Base-by-base conservation (phyloP, 2,113 vertebrate genomes). In the Lophotis ruficrista region DNA sequence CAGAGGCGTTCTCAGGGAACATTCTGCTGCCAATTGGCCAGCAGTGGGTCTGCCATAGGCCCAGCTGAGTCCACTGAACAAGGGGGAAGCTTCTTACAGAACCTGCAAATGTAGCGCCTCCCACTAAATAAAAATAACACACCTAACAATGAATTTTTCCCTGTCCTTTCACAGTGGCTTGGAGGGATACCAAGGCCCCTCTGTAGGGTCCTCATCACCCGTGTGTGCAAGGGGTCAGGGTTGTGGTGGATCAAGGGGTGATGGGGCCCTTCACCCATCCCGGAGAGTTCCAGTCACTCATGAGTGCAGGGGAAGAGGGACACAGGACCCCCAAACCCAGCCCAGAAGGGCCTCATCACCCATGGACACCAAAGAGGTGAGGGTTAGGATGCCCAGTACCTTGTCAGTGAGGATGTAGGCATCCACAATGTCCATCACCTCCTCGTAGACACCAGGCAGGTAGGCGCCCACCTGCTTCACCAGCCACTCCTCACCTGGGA, bases 371-470 rank as follows among this genome's bases (percentile, higher is more conserved):
- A 18, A 28, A 31, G 24, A 8, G 35, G 35, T 1, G 5, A 65
- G 45, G 17, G 10, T 33, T 9, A 27, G 28, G 30, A 11, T 8
- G 11, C 14, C 22, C 15, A 4, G 25, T 84, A 99, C 99, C 99
- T 99, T 99, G 92, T 99, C 99, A 1, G 99, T 99, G 47, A 99
- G 98, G 77, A 99, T 98, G 87, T 98, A 99, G 4, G 99, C 99
- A 1, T 98, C 98, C 76, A 99, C 98, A 20, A 99, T 94, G 45
- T 99, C 99, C 11, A 99, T 71, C 22, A 99, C 99, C 62, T 99
- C 99, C 69, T 99, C 99, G 9, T 99, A 98, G 16, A 98, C 99
- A 1, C 98, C 98, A 0, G 99, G 99, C 2, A 99, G 98, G 79
- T 99, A 99, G 0, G 99, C 99, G 1, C 99, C 99, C 73, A 99